phyloP scores from a whole-genome alignment of 2,797 vertebrate species.

The Pterois miles region DNA sequence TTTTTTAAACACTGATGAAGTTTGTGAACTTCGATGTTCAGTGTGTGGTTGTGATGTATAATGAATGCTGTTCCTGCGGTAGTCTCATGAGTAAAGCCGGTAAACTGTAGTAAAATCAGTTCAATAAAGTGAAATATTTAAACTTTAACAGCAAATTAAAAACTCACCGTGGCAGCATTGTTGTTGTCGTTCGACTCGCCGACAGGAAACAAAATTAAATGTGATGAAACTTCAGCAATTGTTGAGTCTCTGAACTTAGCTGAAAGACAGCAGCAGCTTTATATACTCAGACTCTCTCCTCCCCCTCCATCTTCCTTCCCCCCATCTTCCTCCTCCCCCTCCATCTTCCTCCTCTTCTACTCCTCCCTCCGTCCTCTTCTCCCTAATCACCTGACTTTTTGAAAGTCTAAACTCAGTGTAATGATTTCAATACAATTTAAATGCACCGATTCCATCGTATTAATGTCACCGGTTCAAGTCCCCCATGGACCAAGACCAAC shows the following conservation, averaged over 20 bases:
- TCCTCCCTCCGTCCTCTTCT: background rate
- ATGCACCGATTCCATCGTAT: background rate
- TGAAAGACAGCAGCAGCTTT: constrained; percentile 33
- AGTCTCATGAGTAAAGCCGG: too few relatives aligned
- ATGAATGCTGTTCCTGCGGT: background rate
- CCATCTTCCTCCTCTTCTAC: background rate
- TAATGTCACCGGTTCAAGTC: too few relatives aligned
- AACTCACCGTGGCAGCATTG: constrained; percentile 63
- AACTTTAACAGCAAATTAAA: background rate
- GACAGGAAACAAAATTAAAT: background rate
- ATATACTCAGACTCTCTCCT: constrained; percentile 36
- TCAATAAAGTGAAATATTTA: background rate
- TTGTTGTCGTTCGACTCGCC: constrained; percentile 25
- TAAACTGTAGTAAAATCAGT: background rate
- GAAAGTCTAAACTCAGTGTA: background rate
- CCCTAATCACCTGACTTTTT: background rate
- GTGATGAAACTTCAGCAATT: constrained; percentile 1
- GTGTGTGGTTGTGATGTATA: background rate
- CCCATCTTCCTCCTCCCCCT: background rate
- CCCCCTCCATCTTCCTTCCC: background rate
- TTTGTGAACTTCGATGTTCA: background rate
- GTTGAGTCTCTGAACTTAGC: constrained; percentile 34
- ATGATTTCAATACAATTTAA: background rate
- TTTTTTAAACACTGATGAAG: background rate
- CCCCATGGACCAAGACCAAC: too few relatives aligned